Percentiles rank a stretch among this genome's conserved stretches.
Evolutionary conservation across 2,797 vertebrate genomes (phyloP).

Genomic region (Aselliscus stoliczkanus): DNA sequence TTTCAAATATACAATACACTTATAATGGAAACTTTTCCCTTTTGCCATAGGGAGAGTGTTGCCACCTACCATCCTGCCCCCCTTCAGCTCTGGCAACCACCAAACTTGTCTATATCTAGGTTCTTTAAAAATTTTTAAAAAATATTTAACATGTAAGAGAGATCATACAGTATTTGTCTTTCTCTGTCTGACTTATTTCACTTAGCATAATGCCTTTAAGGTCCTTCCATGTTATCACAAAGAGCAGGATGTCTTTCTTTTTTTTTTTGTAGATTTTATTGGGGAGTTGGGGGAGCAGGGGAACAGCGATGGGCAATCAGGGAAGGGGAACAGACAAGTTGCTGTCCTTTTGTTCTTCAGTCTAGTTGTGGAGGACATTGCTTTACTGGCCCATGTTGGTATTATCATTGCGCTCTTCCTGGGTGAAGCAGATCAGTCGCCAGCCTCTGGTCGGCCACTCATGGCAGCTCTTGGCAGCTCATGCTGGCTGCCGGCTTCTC

Average conservation of each 20-base stretch:
- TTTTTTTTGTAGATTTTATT: too few relatives aligned
- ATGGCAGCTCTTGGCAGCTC: too few relatives aligned
- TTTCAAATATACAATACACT: neutral
- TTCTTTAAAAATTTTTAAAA: neutral
- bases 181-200: neutral
- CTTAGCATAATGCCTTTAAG: neutral
- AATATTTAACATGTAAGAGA: neutral
- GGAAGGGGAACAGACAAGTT: too few relatives aligned
- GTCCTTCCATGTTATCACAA: neutral
- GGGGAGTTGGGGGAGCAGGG: too few relatives aligned
- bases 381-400: too few relatives aligned
- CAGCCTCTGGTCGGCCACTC: too few relatives aligned
- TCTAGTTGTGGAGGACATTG: too few relatives aligned
- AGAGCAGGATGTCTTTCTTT: neutral
- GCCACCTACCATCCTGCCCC: rapidly evolving
- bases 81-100: neutral
- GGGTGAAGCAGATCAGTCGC: too few relatives aligned
- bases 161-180: neutral
- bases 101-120: neutral
- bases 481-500: too few relatives aligned
- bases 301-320: too few relatives aligned
- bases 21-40: neutral
- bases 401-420: too few relatives aligned
- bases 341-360: too few relatives aligned
- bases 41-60: neutral